Conservation (phyloP, 2,113 vertebrate species). For the Urocynchramus pylzowi region DNA sequence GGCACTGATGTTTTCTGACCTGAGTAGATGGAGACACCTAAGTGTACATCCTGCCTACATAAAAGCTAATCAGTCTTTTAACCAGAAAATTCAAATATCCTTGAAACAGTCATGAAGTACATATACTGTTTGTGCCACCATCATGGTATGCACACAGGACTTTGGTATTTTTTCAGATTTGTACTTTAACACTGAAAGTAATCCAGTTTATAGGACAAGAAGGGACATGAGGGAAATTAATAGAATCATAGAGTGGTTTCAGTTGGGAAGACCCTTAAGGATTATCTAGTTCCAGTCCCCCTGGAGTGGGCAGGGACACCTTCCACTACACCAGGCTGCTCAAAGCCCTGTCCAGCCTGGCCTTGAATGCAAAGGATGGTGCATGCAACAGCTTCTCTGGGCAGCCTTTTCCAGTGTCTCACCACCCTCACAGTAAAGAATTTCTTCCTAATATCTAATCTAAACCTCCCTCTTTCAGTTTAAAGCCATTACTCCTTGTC, state of each 20-base stretch:
- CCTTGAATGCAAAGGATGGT: background rate
- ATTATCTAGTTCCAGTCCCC: background rate
- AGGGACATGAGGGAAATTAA: background rate
- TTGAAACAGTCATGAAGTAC: background rate
- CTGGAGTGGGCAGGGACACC: no score
- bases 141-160: background rate
- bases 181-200: background rate
- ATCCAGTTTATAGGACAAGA: background rate
- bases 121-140: background rate
- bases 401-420: background rate
- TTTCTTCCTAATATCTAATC: background rate
- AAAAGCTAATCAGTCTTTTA: constrained; percentile 5
- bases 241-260: background rate
- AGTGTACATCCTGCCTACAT: background rate
- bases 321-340: background rate
- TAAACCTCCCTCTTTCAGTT: background rate
- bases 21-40: background rate
- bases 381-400: background rate
- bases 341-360: background rate
- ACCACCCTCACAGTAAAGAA: background rate
- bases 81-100: background rate
- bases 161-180: background rate
- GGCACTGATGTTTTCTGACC: background rate
- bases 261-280: background rate
- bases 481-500: background rate